A percentile compares a stretch with the other conserved stretches of the same genome.
Evolutionary conservation across 2,113 vertebrate species (phyloP).

Genomic region (Tragelaphus buxtoni): DNA sequence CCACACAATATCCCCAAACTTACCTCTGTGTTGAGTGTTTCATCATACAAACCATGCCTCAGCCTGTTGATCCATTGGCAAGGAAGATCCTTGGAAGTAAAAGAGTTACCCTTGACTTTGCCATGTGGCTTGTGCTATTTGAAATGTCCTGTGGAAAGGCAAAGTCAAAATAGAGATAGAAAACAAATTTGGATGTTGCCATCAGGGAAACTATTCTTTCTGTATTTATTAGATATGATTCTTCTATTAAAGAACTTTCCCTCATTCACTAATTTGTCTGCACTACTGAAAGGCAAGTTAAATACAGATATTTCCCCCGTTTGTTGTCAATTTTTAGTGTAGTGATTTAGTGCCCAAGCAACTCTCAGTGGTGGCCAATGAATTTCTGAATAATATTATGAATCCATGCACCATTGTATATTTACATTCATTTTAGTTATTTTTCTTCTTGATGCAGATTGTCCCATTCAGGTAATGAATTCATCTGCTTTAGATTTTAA

Average conservation of each 20-base stretch:
- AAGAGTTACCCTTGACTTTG: not conserved
- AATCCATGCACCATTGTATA: not conserved
- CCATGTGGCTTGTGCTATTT: not conserved
- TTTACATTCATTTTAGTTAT: not conserved
- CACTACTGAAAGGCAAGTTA: not conserved
- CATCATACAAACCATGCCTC: not conserved
- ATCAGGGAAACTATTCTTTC: not conserved
- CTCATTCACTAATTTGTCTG: not conserved
- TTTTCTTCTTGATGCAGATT: not conserved
- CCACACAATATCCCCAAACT: not conserved
- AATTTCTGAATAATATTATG: not conserved
- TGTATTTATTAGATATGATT: not conserved
- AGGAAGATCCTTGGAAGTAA: not conserved
- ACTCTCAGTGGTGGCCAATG: not conserved
- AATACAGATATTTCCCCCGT: not conserved
- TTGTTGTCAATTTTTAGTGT: not conserved
- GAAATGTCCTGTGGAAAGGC: not conserved
- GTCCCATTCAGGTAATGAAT: not conserved
- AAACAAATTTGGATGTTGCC: not conserved
- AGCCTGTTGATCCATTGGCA: not conserved
- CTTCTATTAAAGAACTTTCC: not conserved
- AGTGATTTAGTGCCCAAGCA: not conserved
- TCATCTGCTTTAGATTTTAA: constrained; percentile 31
- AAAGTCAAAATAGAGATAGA: not conserved
- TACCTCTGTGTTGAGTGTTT: not conserved